Conservation (phyloP, 2,888 invertebrate genomes). For the Dichetophora obliterata region DNA sequence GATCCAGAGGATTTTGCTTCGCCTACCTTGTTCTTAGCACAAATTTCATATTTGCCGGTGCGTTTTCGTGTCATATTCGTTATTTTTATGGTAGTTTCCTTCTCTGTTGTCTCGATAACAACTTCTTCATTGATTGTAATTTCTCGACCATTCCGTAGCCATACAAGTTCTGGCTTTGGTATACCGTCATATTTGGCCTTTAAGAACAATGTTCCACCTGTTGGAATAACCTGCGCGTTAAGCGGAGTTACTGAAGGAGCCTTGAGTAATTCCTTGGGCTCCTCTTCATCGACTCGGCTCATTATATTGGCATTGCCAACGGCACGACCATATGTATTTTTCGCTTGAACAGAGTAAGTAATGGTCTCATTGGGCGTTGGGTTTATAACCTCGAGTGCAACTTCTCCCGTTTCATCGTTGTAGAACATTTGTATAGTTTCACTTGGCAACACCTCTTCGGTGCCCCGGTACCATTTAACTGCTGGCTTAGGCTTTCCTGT, state of each 20-base stretch:
- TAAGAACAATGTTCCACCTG: slow-evolving; percentile 78
- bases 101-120: slow-evolving; percentile 73
- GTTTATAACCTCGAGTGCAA: slow-evolving; percentile 76
- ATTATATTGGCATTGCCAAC: slow-evolving; percentile 81
- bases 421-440: slow-evolving; percentile 73
- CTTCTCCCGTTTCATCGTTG: slow-evolving; percentile 75
- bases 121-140: slow-evolving; percentile 77
- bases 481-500: slow-evolving; percentile 78
- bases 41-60: slow-evolving; percentile 89
- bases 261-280: slow-evolving; percentile 70
- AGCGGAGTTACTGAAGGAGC: slow-evolving; percentile 86
- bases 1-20: slow-evolving; percentile 86
- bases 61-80: slow-evolving; percentile 80
- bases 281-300: slow-evolving; percentile 69
- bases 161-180: slow-evolving; percentile 81
- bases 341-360: slow-evolving; percentile 79
- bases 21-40: slow-evolving; percentile 82
- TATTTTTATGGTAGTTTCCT: slow-evolving; percentile 77
- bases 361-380: slow-evolving; percentile 78
- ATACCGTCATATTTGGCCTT: slow-evolving; percentile 80
- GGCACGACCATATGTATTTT: slow-evolving; percentile 80
- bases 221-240: slow-evolving; percentile 79
- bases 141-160: slow-evolving; percentile 87
- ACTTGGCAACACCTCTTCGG: slow-evolving; percentile 75
- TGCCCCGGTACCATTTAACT: slow-evolving; percentile 79